Base-by-base conservation (phyloP, 2,888 invertebrate species). In the Meta bourneti region DNA sequence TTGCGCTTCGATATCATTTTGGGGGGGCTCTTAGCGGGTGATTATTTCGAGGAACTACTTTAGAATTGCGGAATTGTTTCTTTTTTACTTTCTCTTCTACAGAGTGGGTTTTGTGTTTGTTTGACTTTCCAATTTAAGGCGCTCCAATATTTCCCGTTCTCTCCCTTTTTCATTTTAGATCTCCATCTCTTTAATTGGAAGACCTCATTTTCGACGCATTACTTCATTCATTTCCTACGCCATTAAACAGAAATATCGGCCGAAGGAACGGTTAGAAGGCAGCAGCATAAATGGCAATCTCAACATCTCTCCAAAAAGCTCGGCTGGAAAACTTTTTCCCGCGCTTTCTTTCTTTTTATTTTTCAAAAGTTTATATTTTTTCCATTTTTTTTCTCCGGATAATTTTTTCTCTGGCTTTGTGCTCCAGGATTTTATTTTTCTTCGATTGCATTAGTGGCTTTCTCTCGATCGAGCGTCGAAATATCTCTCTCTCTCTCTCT, bases 371-470 rank as follows among this genome's bases (percentile, higher is more conserved):
- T 77, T 51, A n/a, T 13, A 9, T 52, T n/a, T 74, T 61, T 61
- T 9, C 11, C 19, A 9, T 71, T 74, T 83, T 82, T 19, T 19
- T 52, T 34, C 80, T 52, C 61, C 54, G 52, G 84, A 54, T 84
- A 86, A 78, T 77, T 78, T 86, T 78, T 85, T 77, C 48, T n/a
- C 70, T 86, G 49, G 7, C 84, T 84, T 84, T 84, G 84, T 75
- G 75, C 84, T 16, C 84, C 48, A 54, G 51, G 75, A 78, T 86
- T 61, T 86, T 85, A 85, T 85, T 85, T 85, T 78, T 78, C 69
- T 86, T 86, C 85, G 78, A 86, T 86, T 86, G 77, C 85, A 86
- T 86, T 86, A 86, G 85, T 86, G 85, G 85, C 85, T 86, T 86
- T 84, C 77, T 78, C 51, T 51, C 78, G 85, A 86, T 78, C 48